Evolutionary conservation across 1,140 invertebrate genomes (phyloP).

Genomic region (Hylaeus volcanicus): DNA sequence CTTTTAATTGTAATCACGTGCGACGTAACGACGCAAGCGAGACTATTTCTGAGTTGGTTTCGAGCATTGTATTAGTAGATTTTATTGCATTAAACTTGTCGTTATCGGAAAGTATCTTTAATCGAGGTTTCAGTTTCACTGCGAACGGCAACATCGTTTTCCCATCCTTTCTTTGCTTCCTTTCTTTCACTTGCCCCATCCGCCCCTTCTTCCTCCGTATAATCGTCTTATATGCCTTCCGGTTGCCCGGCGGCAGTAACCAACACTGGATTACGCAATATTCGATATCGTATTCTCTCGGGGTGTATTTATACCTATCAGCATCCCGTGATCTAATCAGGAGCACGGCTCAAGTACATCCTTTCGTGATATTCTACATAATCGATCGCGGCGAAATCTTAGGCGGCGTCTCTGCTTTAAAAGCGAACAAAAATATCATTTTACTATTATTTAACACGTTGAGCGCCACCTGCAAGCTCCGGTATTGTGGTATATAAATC

Average conservation of each 20-base stretch:
- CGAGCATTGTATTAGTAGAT: no score
- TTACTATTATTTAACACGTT: no score
- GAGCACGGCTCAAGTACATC: constrained; percentile 22
- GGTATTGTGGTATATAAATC: no score
- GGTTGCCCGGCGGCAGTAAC: constrained; percentile 61
- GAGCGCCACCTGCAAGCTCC: no score
- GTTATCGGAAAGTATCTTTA: no score
- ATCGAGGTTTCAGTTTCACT: no score
- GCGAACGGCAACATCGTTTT: no score
- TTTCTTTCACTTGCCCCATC: constrained; percentile 49
- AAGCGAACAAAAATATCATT: not conserved
- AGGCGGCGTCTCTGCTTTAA: no score
- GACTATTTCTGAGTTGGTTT: no score
- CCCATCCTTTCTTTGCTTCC: constrained; percentile 15
- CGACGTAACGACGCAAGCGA: no score
- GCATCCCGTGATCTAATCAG: constrained; percentile 56
- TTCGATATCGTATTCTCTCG: constrained; percentile 66
- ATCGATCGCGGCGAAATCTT: constrained; percentile 14
- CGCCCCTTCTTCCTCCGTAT: constrained; percentile 56
- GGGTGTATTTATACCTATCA: constrained; percentile 56
- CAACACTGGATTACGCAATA: constrained; percentile 73
- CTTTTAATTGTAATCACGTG: no score
- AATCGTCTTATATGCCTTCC: constrained; percentile 67
- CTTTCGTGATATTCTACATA: constrained; percentile 22
- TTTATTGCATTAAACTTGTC: no score